Conservation (phyloP, 2,113 vertebrate species). For the Entosphenus tridentatus region DNA sequence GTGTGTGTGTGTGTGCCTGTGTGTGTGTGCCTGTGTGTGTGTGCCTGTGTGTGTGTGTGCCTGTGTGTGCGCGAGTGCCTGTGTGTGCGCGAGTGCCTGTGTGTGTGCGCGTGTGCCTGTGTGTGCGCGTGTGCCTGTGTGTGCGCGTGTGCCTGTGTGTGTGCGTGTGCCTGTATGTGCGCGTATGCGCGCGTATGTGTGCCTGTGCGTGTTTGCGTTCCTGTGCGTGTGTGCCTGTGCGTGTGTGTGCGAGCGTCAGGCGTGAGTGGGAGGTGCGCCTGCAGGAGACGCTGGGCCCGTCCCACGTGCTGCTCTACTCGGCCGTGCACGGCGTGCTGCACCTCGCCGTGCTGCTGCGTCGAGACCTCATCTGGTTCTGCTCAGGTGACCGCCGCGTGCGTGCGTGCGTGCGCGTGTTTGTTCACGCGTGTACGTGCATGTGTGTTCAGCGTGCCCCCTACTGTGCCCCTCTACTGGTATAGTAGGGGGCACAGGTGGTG, state of each 20-base stretch:
- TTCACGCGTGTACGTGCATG: too few relatives aligned
- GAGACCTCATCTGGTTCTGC: constrained; percentile 98
- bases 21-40: too few relatives aligned
- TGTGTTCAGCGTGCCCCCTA: background rate
- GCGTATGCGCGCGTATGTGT: too few relatives aligned
- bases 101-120: too few relatives aligned
- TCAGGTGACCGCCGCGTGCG: constrained; percentile 31
- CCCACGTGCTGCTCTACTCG: constrained; percentile 60
- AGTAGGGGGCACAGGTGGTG: too few relatives aligned
- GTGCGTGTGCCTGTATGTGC: too few relatives aligned
- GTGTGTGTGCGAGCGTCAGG: constrained; percentile 19
- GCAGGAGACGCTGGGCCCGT: constrained; percentile 70
- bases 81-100: too few relatives aligned
- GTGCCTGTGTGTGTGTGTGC: too few relatives aligned
- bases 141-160: background rate
- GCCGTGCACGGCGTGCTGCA: constrained; percentile 63
- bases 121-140: too few relatives aligned
- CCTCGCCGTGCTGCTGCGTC: constrained; percentile 52
- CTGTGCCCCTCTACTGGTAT: background rate
- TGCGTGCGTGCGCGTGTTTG: too few relatives aligned
- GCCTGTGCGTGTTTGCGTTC: background rate
- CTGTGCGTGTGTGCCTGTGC: background rate
- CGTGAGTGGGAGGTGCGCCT: constrained; percentile 80
- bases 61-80: too few relatives aligned
- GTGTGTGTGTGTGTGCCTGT: too few relatives aligned